Conservation (phyloP, 2,797 vertebrate species). For the Schizopygopsis pylzovi region DNA sequence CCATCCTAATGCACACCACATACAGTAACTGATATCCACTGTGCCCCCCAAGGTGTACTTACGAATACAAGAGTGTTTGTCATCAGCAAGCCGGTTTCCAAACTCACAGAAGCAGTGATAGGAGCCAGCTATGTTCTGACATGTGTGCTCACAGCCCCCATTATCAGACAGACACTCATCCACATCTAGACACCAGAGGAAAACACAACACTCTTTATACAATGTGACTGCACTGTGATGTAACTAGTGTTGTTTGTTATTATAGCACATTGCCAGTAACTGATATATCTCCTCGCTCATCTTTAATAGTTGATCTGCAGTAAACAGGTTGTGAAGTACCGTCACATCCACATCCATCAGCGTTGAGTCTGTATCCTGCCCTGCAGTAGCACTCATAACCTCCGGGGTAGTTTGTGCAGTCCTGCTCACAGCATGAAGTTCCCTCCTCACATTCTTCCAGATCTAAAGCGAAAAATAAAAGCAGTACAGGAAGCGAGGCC, state of each 20-base stretch:
- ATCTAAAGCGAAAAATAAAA: constrained; percentile 69
- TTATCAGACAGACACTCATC: constrained; percentile 79
- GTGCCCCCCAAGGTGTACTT: constrained; percentile 57
- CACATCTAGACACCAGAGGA: constrained; percentile 72
- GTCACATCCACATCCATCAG: constrained; percentile 81
- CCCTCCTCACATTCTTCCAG: constrained; percentile 76
- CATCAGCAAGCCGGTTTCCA: constrained; percentile 75
- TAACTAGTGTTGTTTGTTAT: neutral
- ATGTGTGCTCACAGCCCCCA: constrained; percentile 77
- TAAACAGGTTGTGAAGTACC: constrained; percentile 68
- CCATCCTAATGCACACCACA: neutral
- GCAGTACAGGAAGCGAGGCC: constrained; percentile 20
- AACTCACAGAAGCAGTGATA: constrained; percentile 80
- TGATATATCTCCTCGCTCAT: neutral
- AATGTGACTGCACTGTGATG: neutral
- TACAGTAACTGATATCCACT: neutral
- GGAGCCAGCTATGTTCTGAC: constrained; percentile 81
- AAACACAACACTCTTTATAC: constrained; percentile 22
- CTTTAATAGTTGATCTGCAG: neutral
- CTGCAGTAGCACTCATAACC: constrained; percentile 85
- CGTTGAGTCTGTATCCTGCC: constrained; percentile 77
- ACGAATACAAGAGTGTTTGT: constrained; percentile 78
- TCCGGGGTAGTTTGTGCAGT: constrained; percentile 82
- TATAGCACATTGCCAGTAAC: constrained; percentile 1
- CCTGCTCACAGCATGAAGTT: constrained; percentile 83